A percentile compares a stretch with the other conserved stretches of the same genome.
Conservation (phyloP, 2,113 vertebrate species). For the Chaenocephalus aceratus region DNA sequence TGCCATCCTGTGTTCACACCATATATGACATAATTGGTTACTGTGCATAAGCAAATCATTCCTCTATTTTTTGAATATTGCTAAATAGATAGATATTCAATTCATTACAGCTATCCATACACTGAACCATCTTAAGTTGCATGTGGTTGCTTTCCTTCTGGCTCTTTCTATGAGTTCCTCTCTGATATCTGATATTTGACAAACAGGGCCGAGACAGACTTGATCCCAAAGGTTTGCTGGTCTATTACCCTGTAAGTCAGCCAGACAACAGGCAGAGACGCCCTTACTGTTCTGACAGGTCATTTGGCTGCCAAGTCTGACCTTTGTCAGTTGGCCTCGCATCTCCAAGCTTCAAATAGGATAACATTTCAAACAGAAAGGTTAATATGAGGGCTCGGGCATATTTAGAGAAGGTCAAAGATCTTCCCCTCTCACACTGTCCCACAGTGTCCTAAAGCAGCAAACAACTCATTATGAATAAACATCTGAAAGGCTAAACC, state of each 20-base stretch:
- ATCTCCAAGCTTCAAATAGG: slow-evolving; percentile 58
- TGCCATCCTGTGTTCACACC: slow-evolving; percentile 63
- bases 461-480: slow-evolving; percentile 39
- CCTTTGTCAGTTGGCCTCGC: slow-evolving; percentile 73
- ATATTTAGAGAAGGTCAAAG: slow-evolving; percentile 78
- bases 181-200: background rate
- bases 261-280: slow-evolving; percentile 18
- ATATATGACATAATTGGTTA: background rate
- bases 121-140: background rate
- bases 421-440: slow-evolving; percentile 1
- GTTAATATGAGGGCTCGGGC: slow-evolving; percentile 72
- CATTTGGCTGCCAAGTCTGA: slow-evolving; percentile 67
- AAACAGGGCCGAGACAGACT: background rate
- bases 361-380: slow-evolving; percentile 82
- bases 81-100: background rate
- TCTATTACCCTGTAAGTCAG: slow-evolving; percentile 17
- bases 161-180: background rate
- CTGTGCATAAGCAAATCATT: background rate
- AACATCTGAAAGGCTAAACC: slow-evolving; percentile 21
- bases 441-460: slow-evolving; percentile 4
- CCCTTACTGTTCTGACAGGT: slow-evolving; percentile 61
- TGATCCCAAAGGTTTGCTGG: slow-evolving; percentile 31
- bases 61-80: background rate
- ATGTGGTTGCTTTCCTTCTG: slow-evolving; percentile 36
- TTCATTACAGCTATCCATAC: background rate